Evolutionary conservation across 2,113 vertebrate genomes (phyloP).

Genomic region (Anolis carolinensis): DNA sequence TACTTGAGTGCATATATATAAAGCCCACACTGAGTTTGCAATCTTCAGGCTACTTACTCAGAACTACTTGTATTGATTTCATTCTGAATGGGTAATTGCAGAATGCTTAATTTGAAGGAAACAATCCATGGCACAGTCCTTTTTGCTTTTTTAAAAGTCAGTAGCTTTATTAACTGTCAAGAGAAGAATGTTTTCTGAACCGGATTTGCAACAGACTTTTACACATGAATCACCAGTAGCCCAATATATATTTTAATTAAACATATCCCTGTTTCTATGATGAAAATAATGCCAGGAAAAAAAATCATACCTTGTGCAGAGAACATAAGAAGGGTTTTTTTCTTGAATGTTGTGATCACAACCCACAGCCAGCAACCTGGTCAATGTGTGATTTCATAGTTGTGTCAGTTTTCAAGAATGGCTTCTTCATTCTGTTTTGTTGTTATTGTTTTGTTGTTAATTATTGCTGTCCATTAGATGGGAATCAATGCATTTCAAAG

Average conservation of each 20-base stretch:
- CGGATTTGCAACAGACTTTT: neutral
- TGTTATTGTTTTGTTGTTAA: neutral
- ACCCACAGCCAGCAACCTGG: neutral
- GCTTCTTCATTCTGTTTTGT: neutral
- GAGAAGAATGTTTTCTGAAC: neutral
- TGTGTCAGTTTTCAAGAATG: neutral
- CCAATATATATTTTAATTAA: neutral
- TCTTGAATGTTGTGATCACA: neutral
- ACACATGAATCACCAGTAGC: rapidly evolving
- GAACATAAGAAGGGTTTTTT: neutral
- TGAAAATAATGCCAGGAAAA: neutral
- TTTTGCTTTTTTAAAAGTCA: neutral
- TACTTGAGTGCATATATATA: neutral
- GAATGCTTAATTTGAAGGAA: neutral
- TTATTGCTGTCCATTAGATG: no score
- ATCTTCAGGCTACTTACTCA: slow-evolving; percentile 24
- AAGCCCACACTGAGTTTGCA: slow-evolving; percentile 2
- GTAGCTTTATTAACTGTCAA: neutral
- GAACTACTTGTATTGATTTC: slow-evolving; percentile 35
- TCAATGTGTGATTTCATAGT: no score
- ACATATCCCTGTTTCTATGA: slow-evolving; percentile 5
- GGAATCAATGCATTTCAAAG: no score
- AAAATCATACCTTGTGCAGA: neutral
- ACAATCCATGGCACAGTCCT: neutral
- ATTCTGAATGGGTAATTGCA: slow-evolving; percentile 20